Evolutionary conservation across 2,888 invertebrate genomes (phyloP).

Genomic region (Rhamnusium bicolor): DNA sequence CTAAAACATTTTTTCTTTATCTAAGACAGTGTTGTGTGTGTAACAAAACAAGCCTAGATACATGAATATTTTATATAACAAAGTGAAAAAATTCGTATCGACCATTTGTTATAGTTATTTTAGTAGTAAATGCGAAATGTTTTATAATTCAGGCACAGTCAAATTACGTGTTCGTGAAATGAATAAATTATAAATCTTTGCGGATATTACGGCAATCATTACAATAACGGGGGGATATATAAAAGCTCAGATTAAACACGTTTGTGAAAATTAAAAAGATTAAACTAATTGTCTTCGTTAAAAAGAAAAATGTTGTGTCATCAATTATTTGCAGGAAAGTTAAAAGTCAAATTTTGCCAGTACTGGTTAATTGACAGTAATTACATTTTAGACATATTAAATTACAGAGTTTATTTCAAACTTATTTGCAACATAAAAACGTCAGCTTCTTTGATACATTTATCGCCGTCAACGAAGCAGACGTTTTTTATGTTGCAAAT

Average conservation of each 20-base stretch:
- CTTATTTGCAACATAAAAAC: no score
- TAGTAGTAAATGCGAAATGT: constrained; percentile 6
- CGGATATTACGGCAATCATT: not conserved
- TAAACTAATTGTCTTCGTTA: constrained; percentile 19
- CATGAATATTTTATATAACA: no score
- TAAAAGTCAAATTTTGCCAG: not conserved
- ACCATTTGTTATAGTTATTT: not conserved
- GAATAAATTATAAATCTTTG: constrained; percentile 43
- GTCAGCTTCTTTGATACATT: no score
- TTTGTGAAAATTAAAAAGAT: constrained; percentile 26
- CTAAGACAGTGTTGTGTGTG: no score
- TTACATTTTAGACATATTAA: no score
- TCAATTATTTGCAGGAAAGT: constrained; percentile 1
- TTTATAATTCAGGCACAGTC: constrained; percentile 6
- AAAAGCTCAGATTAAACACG: constrained; percentile 23
- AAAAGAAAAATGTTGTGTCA: constrained; percentile 28
- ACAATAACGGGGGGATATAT: constrained; percentile 22
- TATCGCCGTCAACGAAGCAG: no score
- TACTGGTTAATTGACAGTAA: no score
- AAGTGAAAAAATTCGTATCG: not conserved
- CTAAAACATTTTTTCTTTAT: no score
- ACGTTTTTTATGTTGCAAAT: no score
- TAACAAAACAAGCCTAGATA: no score
- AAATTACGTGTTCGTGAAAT: constrained; percentile 38
- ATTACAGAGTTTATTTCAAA: no score